Conservation (phyloP, 2,888 invertebrate genomes). For the Aleiodes testaceus region DNA sequence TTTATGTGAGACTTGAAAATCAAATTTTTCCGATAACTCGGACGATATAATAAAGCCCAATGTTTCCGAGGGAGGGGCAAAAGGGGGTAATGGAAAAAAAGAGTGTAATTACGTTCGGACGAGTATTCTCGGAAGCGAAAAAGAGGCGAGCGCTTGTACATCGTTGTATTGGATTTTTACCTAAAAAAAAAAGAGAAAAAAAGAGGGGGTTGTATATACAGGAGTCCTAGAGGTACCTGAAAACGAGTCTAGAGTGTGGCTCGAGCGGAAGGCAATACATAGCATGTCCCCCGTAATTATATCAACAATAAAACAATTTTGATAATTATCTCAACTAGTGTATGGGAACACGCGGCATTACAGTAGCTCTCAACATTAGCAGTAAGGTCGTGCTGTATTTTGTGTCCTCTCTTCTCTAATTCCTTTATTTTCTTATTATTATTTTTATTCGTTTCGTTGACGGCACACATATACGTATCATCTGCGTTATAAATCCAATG, state of each 20-base stretch:
- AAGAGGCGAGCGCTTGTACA: constrained; percentile 24
- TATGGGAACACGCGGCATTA: constrained; percentile 71
- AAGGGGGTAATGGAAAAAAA: constrained; percentile 30
- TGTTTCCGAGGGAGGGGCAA: neutral
- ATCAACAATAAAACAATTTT: constrained; percentile 72
- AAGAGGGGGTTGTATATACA: neutral
- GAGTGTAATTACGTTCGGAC: constrained; percentile 32
- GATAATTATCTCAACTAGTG: constrained; percentile 72
- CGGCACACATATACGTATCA: constrained; percentile 3
- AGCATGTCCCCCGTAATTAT: constrained; percentile 71
- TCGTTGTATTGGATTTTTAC: constrained; percentile 33
- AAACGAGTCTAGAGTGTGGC: constrained; percentile 42
- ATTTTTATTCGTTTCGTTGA: constrained; percentile 21
- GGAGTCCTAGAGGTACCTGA: constrained; percentile 24
- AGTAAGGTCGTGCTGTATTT: constrained; percentile 49
- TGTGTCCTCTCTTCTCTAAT: constrained; percentile 40
- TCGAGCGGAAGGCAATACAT: constrained; percentile 58
- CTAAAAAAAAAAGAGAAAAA: neutral
- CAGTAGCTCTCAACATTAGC: constrained; percentile 48
- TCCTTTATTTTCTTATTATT: constrained; percentile 16
- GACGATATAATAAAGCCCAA: no score
- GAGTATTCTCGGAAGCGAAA: constrained; percentile 32
- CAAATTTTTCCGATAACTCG: no score
- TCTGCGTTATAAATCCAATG: constrained; percentile 19
- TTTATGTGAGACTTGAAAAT: no score